phyloP scores from a whole-genome alignment of 2,888 invertebrate species.

The Lacanobia oleracea region DNA sequence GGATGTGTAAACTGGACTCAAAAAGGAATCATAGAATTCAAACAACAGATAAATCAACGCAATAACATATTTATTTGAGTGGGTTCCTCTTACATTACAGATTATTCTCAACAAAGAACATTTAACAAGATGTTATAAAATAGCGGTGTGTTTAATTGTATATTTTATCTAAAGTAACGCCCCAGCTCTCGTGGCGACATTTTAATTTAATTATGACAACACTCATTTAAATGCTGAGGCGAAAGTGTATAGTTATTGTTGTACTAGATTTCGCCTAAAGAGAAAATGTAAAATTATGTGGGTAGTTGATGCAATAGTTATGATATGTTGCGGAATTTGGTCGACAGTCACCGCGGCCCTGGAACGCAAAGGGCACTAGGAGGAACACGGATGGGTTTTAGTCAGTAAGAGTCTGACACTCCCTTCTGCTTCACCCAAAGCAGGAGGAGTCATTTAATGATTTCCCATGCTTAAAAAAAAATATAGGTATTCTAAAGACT shows the following conservation, averaged over 20 bases:
- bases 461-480: too few species aligned
- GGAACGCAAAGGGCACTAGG: too few species aligned
- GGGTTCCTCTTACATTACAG: neutral
- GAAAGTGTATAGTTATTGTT: neutral
- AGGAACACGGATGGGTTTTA: too few species aligned
- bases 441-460: too few species aligned
- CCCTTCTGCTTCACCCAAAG: too few species aligned
- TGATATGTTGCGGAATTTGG: neutral
- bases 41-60: too few species aligned
- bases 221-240: conserved; percentile 22
- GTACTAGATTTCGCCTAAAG: neutral
- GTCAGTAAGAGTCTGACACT: too few species aligned
- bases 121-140: neutral
- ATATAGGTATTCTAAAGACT: too few species aligned
- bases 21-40: too few species aligned
- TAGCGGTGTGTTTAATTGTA: conserved; percentile 1
- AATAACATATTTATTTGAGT: too few species aligned
- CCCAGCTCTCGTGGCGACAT: conserved; percentile 10
- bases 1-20: too few species aligned
- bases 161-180: conserved; percentile 27
- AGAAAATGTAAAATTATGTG: neutral
- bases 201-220: conserved; percentile 43
- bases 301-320: neutral
- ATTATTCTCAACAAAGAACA: conserved; percentile 19
- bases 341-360: too few species aligned